These are phyloP conservation scores for Parascotia fuliginaria DNA, from an alignment of 2,888 invertebrate species.

Conservation along the genomic window DNA sequence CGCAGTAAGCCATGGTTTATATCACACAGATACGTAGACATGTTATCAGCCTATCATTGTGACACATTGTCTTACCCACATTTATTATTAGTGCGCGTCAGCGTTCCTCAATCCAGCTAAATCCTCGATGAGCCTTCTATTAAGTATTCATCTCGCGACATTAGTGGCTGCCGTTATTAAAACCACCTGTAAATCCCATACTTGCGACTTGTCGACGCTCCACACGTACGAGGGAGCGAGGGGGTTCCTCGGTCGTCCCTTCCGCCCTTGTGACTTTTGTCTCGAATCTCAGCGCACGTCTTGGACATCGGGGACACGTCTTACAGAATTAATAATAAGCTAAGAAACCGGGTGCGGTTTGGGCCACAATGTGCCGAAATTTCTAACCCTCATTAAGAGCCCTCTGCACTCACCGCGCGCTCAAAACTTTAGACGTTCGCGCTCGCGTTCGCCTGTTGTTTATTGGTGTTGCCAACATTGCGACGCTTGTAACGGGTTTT, in stretches of 20 bases:
- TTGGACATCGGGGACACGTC: conserved; percentile 86
- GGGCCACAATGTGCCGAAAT: conserved; percentile 83
- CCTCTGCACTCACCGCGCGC: conserved; percentile 82
- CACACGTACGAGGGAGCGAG: conserved; percentile 65
- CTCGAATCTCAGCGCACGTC: conserved; percentile 85
- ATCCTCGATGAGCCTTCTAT: conserved; percentile 77
- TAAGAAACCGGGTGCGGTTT: conserved; percentile 83
- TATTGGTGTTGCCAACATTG: conserved; percentile 81
- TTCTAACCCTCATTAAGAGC: conserved; percentile 84
- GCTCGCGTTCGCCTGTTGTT: conserved; percentile 77
- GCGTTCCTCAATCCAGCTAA: conserved; percentile 61
- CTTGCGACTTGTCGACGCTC: conserved; percentile 71
- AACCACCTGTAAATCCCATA: conserved; percentile 84
- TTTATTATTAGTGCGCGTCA: conserved; percentile 61
- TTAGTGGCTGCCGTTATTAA: conserved; percentile 83
- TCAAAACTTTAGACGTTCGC: conserved; percentile 77
- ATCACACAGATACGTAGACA: not conserved
- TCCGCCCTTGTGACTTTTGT: conserved; percentile 84
- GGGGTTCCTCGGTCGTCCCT: conserved; percentile 58
- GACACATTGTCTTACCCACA: conserved; percentile 34
- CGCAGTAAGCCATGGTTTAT: too few relatives aligned
- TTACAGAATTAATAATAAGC: conserved; percentile 87
- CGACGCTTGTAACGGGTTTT: conserved; percentile 75
- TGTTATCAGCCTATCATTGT: conserved; percentile 15
- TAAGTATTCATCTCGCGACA: conserved; percentile 85